Evolutionary conservation across 2,113 vertebrate species (phyloP), one percentile per base, ranked within the genome.

Genomic region (Porphyrio hochstetteri): DNA sequence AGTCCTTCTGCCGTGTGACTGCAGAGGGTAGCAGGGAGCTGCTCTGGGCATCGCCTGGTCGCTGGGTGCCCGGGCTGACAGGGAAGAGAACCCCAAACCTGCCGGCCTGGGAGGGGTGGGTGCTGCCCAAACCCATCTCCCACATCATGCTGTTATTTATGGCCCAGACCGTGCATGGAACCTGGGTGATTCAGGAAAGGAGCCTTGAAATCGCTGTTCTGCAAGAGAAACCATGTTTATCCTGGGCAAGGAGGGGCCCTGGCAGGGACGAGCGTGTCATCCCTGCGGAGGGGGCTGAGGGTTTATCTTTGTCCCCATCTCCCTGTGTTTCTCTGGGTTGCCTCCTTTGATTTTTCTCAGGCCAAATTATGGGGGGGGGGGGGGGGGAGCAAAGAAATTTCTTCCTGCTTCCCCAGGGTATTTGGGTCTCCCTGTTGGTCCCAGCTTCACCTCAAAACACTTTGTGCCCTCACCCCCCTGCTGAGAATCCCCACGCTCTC

Each of bases 21-120:
- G 94, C 82, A 91, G 96, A 85, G 96, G 96, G 96, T 46, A n/a
- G 91, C 94, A 87, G 81, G 93, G 93, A 95, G 93, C 91, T 4
- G 83, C 76, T 56, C 24, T 4, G 40, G 61, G 46, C 42, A 20
- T 1, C 21, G 24, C 28, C 23, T 3, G n/a, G 4, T 2, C 10
- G 21, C 69, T 27, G 82, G 57, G 42, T 5, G 36, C 8, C 2
- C 33, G 36, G 59, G 60, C 19, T 23, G 44, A 19, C 0, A 31
- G 17, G 8, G 36, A 36, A 11, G 18, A 12, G 16, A 36, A 13
- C 52, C 70, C 69, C 82, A 1, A n/a, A 18, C 5, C 53, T 2
- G 7, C 57, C 3, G 42, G 14, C 11, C 40, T 13, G 44, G n/a
- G 10, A n/a, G 69, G 3, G 3, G 13, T 1, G 2, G 69, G 3